These are phyloP conservation scores for Nothoprocta pentlandii DNA, from an alignment of 2,113 vertebrate species.

Conservation along the genomic window DNA sequence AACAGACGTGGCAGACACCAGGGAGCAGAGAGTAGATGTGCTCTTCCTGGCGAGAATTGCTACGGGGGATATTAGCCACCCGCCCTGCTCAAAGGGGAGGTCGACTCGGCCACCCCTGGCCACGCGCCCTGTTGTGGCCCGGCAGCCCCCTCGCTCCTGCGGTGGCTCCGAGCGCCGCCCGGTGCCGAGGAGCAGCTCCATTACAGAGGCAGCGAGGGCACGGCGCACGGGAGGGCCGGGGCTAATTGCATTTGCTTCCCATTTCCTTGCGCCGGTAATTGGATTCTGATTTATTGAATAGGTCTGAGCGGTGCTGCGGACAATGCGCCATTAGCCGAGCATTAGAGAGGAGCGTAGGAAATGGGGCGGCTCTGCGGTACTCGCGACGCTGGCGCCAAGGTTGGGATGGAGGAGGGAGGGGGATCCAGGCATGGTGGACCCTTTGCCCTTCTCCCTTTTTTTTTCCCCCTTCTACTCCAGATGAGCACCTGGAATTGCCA, in stretches of 20 bases:
- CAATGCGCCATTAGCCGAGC: constrained; percentile 66
- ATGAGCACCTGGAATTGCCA: constrained; percentile 12
- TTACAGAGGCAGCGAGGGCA: constrained; percentile 68
- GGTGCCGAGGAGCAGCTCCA: constrained; percentile 34
- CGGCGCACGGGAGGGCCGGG: constrained; percentile 58
- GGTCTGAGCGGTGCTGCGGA: constrained; percentile 27
- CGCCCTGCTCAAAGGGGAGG: constrained; percentile 46
- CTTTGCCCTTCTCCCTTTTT: neutral
- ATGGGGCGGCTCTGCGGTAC: neutral
- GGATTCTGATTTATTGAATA: constrained; percentile 79
- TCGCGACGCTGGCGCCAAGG: neutral
- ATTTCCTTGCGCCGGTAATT: constrained; percentile 77
- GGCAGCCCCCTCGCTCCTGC: constrained; percentile 6
- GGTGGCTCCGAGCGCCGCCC: neutral
- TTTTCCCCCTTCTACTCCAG: neutral
- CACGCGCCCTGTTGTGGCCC: accelerated
- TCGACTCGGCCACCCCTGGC: neutral
- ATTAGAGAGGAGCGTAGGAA: constrained; percentile 24
- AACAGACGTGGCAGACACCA: constrained; percentile 58
- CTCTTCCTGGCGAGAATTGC: constrained; percentile 62
- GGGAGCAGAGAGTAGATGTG: neutral
- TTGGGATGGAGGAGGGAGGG: neutral
- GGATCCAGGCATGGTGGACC: neutral
- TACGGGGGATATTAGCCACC: constrained; percentile 58
- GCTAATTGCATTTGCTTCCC: constrained; percentile 79